Evolutionary conservation across 92 coral and sea anemone species (phyloP), one percentile per base, ranked within the genome.

Genomic region (Umimayanthus kanabou): DNA sequence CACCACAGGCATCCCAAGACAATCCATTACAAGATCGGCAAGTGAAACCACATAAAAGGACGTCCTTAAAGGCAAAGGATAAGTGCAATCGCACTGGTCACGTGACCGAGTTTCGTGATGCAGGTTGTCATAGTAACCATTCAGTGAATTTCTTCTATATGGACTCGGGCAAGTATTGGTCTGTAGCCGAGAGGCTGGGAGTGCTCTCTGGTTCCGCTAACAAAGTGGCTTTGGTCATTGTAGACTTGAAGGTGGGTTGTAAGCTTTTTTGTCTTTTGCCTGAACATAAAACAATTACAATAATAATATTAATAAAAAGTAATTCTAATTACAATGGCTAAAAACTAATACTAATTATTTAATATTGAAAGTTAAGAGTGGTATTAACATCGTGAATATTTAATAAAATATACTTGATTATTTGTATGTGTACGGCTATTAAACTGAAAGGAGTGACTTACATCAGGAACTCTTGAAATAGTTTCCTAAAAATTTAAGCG

Each of bases 81-180:
- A 18, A 6, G 14, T 88, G 91, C 67, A 53, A 39, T 65, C 76
- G 90, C 28, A 90, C 90, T 30, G 97, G 93, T 28, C 93, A 82
- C 83, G 94, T 93, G 43, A 83, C 90, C 23, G 85, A 87, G 70
- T 95, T 93, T 43, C 85, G 86, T 50, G 96, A 98, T 79, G 99
- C 98, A n/a, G 92, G 98, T 91, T 97, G 99, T 79, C 78, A 76
- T 86, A 95, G 99, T 82, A 97, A 97, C 91, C 90, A 84, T 78
- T 95, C 99, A 11, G 92, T 97, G 57, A 95, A 91, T 84, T 97
- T 95, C 79, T 95, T 95, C 82, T 85, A 91, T 23, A 94, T 97
- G 98, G 98, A 97, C 91, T 93, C 99, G 43, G 92, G 90, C 49
- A 89, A 90, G 87, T 92, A 91, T 87, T 95, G 97, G 97, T 80